These are phyloP conservation scores for Agonopterix arenella DNA, from an alignment of 2,888 invertebrate genomes.

Conservation along the genomic window DNA sequence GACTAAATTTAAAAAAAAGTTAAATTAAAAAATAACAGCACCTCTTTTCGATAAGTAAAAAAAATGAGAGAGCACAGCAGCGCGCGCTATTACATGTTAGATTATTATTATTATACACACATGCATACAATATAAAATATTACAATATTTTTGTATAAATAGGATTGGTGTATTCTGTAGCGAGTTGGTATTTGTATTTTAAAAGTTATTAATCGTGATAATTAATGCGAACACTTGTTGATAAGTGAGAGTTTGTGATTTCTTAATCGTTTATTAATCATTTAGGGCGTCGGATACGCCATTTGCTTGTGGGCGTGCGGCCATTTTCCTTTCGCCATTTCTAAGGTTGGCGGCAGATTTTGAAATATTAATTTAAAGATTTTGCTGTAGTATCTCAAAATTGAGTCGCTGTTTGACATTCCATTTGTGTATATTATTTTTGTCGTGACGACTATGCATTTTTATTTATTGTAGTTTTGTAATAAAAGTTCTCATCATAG, in stretches of 20 bases:
- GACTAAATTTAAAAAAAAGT: conserved; percentile 8
- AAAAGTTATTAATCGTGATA: conserved; percentile 43
- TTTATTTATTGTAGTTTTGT: conserved; percentile 41
- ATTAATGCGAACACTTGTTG: conserved; percentile 37
- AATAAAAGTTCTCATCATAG: conserved; percentile 37
- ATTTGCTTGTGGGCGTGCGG: conserved; percentile 63
- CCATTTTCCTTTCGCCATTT: conserved; percentile 35
- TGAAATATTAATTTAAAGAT: conserved; percentile 15
- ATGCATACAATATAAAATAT: conserved; percentile 58
- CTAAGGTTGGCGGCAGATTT: conserved; percentile 4
- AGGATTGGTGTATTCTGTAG: conserved; percentile 70
- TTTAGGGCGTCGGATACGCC: conserved; percentile 29
- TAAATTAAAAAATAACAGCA: conserved; percentile 4
- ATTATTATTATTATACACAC: conserved; percentile 59
- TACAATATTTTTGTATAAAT: conserved; percentile 74
- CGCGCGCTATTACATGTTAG: conserved; percentile 54
- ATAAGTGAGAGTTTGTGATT: conserved; percentile 51
- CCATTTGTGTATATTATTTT: conserved; percentile 33
- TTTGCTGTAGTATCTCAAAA: conserved; percentile 4
- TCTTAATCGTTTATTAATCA: conserved; percentile 23
- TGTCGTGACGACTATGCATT: conserved; percentile 35
- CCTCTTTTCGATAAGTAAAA: conserved; percentile 1
- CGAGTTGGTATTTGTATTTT: conserved; percentile 67
- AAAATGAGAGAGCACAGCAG: conserved; percentile 35
- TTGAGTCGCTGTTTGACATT: conserved; percentile 47